Evolutionary conservation across 1,140 invertebrate genomes (phyloP).

Genomic region (Vanessa tameamea): DNA sequence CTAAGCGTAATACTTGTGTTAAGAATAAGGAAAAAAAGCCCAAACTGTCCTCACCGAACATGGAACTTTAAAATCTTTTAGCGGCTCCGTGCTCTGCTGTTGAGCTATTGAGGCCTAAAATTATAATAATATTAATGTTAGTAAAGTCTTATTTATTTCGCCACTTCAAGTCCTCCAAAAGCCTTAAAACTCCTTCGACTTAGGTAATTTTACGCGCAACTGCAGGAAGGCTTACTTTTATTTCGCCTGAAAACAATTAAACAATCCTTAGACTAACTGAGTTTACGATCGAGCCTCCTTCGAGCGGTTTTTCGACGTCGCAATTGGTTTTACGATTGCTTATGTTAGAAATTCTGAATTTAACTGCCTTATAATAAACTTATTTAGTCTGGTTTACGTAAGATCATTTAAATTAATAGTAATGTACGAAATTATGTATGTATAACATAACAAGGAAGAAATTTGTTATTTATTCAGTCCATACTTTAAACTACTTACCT

Average conservation of each 20-base stretch:
- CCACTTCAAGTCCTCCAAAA: neutral
- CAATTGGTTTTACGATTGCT: conserved; percentile 63
- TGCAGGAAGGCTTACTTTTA: conserved; percentile 40
- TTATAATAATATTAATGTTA: no score
- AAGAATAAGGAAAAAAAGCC: no score
- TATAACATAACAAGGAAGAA: neutral
- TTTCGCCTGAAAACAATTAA: conserved; percentile 60
- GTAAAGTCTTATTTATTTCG: neutral
- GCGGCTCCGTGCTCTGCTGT: neutral
- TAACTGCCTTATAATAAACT: conserved; percentile 45
- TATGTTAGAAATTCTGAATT: conserved; percentile 57
- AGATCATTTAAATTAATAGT: neutral
- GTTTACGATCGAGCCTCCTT: conserved; percentile 62
- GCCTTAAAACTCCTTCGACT: neutral
- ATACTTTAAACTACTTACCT: no score
- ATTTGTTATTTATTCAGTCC: no score
- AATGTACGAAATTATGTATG: neutral
- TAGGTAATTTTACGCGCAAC: neutral
- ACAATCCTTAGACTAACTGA: conserved; percentile 66
- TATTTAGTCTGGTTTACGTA: neutral
- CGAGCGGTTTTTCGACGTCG: conserved; percentile 58
- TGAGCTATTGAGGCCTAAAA: no score
- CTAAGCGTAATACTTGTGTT: no score
- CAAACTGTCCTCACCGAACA: no score
- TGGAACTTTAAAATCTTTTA: no score